Evolutionary conservation across 2,888 invertebrate species (phyloP).

Genomic region (Hirtodrosophila histrioides): DNA sequence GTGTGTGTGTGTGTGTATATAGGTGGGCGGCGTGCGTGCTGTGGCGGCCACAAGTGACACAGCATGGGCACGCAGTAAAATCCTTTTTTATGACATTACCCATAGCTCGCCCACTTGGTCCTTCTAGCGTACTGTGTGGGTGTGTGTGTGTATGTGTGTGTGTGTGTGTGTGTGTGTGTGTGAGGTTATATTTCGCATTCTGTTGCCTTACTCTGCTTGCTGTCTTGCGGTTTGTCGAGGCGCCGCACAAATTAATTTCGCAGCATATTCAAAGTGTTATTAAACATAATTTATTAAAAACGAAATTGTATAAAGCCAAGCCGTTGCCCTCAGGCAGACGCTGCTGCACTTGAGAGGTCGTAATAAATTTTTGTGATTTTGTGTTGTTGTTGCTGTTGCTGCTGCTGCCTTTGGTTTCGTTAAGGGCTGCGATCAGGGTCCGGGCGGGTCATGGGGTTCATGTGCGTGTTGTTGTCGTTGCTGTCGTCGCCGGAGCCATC

Average conservation of each 20-base stretch:
- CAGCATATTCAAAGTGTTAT: conserved; percentile 81
- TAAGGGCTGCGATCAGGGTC: neutral
- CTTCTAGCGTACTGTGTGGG: conserved; percentile 14
- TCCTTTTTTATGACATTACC: conserved; percentile 76
- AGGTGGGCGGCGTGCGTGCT: conserved; percentile 47
- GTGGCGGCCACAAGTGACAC: conserved; percentile 63
- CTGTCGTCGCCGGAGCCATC: conserved; percentile 27
- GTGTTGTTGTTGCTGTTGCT: conserved; percentile 21
- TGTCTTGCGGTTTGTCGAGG: conserved; percentile 57
- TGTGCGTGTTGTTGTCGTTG: conserved; percentile 60
- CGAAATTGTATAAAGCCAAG: conserved; percentile 74
- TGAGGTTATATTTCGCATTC: conserved; percentile 34
- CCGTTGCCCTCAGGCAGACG: conserved; percentile 26
- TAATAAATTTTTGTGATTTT: conserved; percentile 73
- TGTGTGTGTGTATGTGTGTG: conserved; percentile 9
- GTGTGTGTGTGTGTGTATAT: conserved; percentile 13
- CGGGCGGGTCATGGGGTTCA: conserved; percentile 54
- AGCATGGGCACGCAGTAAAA: conserved; percentile 75
- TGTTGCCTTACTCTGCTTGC: conserved; percentile 20
- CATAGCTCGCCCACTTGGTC: conserved; percentile 38
- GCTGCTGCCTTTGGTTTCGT: conserved; percentile 13
- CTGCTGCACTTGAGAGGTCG: conserved; percentile 55
- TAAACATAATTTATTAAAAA: conserved; percentile 82
- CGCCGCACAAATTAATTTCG: conserved; percentile 77
- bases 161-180: conserved; percentile 10